phyloP scores from a whole-genome alignment of 1,140 invertebrate genomes.

The Archivesica marissinica region DNA sequence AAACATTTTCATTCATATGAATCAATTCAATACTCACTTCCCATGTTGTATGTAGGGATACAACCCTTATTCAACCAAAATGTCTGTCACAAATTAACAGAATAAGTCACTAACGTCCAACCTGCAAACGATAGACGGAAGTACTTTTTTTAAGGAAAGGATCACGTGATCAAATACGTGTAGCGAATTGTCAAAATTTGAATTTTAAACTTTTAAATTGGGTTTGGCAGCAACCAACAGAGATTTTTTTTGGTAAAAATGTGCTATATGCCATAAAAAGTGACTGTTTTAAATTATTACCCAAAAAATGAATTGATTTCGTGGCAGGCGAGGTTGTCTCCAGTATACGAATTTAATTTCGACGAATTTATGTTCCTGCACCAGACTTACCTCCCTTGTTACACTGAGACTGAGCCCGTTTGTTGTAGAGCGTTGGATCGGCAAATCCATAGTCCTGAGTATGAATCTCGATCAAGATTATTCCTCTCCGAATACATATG shows the following conservation, averaged over 20 bases:
- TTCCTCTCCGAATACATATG: no score
- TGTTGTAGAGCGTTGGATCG: no score
- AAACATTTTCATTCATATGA: no score
- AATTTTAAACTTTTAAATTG: not conserved
- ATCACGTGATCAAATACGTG: slow-evolving; percentile 59
- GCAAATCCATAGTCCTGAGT: no score
- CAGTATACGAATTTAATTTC: no score
- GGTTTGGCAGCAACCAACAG: not conserved
- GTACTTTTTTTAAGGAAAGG: slow-evolving; percentile 57
- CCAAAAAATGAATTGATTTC: no score
- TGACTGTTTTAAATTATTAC: not conserved
- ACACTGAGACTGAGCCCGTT: no score
- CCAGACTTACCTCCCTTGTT: no score
- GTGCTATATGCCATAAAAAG: not conserved
- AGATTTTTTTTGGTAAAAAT: not conserved
- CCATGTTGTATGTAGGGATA: slow-evolving; percentile 45
- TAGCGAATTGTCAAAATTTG: not conserved
- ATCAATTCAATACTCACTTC: slow-evolving; percentile 51
- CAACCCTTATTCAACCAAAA: not conserved
- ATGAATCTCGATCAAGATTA: no score
- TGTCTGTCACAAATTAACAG: not conserved
- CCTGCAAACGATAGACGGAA: slow-evolving; percentile 59
- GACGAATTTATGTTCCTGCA: no score
- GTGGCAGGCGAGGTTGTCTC: no score
- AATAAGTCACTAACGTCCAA: no score